Conservation (phyloP, 2,113 vertebrate species). For the Notechis scutatus region DNA sequence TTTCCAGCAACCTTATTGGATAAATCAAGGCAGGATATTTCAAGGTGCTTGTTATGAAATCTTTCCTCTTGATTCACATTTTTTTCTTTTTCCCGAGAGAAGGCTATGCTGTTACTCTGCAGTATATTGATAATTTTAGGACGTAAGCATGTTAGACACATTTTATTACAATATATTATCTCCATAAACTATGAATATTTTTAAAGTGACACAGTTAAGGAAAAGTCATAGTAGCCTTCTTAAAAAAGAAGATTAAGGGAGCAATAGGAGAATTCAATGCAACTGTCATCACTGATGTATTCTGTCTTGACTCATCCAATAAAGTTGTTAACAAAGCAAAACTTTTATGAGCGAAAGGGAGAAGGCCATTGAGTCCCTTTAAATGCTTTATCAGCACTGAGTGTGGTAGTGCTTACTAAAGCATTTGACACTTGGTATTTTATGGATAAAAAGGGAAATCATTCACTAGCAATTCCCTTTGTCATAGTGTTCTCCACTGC, state of each 20-base stretch:
- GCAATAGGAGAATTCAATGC: constrained; percentile 38
- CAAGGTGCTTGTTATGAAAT: constrained; percentile 17
- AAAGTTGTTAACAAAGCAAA: constrained; percentile 50
- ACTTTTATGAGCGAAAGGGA: constrained; percentile 39
- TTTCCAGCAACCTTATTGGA: constrained; percentile 44
- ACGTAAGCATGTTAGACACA: not conserved
- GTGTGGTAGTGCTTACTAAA: constrained; percentile 30
- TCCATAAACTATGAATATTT: constrained; percentile 13
- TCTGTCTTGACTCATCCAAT: constrained; percentile 41
- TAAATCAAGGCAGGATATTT: constrained; percentile 23
- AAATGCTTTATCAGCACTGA: constrained; percentile 59
- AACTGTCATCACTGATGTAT: constrained; percentile 7
- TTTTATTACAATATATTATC: constrained; percentile 14
- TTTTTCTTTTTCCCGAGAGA: not conserved
- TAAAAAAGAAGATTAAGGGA: constrained; percentile 1
- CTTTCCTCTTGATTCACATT: constrained; percentile 3
- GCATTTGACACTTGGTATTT: constrained; percentile 37
- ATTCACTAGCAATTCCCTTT: constrained; percentile 53
- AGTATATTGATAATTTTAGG: not conserved
- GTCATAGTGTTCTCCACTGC: constrained; percentile 49
- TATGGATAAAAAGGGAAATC: constrained; percentile 62
- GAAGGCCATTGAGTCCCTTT: constrained; percentile 31
- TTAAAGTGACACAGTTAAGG: constrained; percentile 11
- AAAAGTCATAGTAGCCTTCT: constrained; percentile 3
- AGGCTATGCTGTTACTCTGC: not conserved